Percentiles rank a stretch among this genome's conserved stretches.
phyloP scores from a whole-genome alignment of 2,888 invertebrate species.

The Plagodis dolabraria region DNA sequence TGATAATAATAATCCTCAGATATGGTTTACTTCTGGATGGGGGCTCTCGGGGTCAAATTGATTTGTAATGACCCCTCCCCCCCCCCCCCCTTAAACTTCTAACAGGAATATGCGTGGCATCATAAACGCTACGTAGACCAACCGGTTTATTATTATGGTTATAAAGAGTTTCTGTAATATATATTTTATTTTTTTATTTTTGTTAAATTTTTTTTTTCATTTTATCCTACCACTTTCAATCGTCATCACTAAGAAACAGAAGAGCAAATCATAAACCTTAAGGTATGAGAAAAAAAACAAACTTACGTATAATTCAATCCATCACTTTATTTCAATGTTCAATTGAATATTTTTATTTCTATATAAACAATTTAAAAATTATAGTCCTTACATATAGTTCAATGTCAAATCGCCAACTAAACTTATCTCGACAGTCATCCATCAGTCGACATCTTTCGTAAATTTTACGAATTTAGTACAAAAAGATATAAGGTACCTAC shows the following conservation, averaged over 20 bases:
- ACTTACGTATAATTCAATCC: conserved; percentile 54
- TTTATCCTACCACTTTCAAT: too few relatives aligned
- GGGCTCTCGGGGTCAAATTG: too few relatives aligned
- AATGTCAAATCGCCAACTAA: conserved; percentile 51
- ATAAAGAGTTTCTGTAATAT: too few relatives aligned
- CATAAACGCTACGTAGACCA: too few relatives aligned
- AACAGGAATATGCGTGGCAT: too few relatives aligned
- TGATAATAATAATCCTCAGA: too few relatives aligned
- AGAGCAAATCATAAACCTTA: neutral
- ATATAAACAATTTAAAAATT: conserved; percentile 81
- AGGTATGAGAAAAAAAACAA: conserved; percentile 33
- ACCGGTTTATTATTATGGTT: too few relatives aligned
- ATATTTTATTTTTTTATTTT: too few relatives aligned
- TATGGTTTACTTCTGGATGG: too few relatives aligned
- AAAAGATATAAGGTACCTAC: conserved; percentile 14
- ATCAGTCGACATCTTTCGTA: conserved; percentile 43
- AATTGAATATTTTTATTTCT: conserved; percentile 81
- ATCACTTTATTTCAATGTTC: conserved; percentile 80
- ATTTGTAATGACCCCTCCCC: too few relatives aligned
- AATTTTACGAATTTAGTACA: conserved; percentile 34
- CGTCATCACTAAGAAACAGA: neutral
- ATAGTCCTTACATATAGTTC: conserved; percentile 44
- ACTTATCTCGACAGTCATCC: conserved; percentile 49
- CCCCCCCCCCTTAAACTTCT: too few relatives aligned
- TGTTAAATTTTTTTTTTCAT: too few relatives aligned